A percentile compares a stretch with the other conserved stretches of the same genome.
Conservation (phyloP, 2,888 invertebrate genomes). For the Rhingia campestris region DNA sequence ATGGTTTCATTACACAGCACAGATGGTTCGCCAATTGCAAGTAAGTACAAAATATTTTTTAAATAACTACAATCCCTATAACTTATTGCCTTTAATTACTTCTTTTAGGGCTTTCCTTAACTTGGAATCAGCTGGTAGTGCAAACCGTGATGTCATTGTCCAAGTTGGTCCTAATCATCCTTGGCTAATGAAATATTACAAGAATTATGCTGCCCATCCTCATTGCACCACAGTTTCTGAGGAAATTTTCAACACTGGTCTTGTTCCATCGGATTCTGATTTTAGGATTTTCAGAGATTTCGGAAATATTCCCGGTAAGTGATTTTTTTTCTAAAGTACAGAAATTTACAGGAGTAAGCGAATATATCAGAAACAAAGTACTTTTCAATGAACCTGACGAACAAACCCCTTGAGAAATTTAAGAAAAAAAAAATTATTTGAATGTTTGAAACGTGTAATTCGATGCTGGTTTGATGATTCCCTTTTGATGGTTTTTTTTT, state of each 20-base stretch:
- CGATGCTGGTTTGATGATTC: too few relatives aligned
- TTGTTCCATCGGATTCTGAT: conserved; percentile 88
- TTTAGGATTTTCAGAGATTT: conserved; percentile 87
- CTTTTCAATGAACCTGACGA: too few relatives aligned
- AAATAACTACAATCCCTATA: too few relatives aligned
- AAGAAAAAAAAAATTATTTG: too few relatives aligned
- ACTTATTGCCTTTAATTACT: too few relatives aligned
- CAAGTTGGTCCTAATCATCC: conserved; percentile 91
- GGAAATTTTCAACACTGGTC: conserved; percentile 86
- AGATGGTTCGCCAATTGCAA: conserved; percentile 89
- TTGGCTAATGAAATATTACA: conserved; percentile 85
- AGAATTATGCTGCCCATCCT: conserved; percentile 84
- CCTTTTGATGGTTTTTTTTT: too few relatives aligned
- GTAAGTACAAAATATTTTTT: conserved; percentile 76
- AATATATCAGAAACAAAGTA: too few relatives aligned
- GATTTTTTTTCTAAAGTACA: background rate
- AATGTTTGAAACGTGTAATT: too few relatives aligned
- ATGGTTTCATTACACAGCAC: conserved; percentile 88
- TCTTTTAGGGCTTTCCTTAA: conserved; percentile 89
- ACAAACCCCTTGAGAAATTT: too few relatives aligned
- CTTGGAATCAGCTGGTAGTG: conserved; percentile 95
- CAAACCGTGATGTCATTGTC: conserved; percentile 94
- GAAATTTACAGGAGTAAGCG: background rate
- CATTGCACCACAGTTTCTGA: conserved; percentile 85
- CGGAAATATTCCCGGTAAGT: conserved; percentile 85